Evolutionary conservation across 2,113 vertebrate genomes (phyloP).

Genomic region (Brachirus orientalis): DNA sequence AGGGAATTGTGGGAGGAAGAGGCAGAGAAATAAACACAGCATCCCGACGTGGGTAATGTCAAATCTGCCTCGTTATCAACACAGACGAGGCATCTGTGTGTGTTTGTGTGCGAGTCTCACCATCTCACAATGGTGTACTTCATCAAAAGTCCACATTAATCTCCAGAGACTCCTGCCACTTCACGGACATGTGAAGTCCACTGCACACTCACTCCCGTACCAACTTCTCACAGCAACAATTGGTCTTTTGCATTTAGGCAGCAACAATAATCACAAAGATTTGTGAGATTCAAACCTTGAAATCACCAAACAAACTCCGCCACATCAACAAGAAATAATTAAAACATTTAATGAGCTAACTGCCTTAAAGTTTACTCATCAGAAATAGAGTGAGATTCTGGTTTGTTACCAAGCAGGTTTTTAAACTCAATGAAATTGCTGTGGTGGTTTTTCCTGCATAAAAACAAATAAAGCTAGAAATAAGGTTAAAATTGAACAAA

Average conservation of each 20-base stretch:
- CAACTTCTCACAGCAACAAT: not conserved
- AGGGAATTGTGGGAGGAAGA: conserved; percentile 58
- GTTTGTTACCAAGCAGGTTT: too few species aligned
- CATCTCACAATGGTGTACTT: not conserved
- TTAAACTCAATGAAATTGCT: too few species aligned
- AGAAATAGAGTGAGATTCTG: too few species aligned
- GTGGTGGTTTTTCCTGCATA: too few species aligned
- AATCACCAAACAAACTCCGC: too few species aligned
- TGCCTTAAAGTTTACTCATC: too few species aligned
- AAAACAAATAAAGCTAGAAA: too few species aligned
- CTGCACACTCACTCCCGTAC: not conserved
- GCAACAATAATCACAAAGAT: too few species aligned
- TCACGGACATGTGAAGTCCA: not conserved
- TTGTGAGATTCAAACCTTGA: too few species aligned
- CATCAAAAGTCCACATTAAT: not conserved
- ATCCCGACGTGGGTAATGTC: conserved; percentile 49
- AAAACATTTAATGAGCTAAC: too few species aligned
- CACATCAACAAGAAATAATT: too few species aligned
- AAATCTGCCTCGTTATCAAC: conserved; percentile 55
- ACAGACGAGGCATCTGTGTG: conserved; percentile 18
- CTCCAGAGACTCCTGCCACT: not conserved
- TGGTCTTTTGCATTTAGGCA: not conserved
- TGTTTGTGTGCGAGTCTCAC: conserved; percentile 1
- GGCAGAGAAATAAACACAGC: conserved; percentile 59
- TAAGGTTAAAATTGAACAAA: too few species aligned